phyloP scores from a whole-genome alignment of 2,797 vertebrate genomes.

The Cynodonichthys magdalenae region DNA sequence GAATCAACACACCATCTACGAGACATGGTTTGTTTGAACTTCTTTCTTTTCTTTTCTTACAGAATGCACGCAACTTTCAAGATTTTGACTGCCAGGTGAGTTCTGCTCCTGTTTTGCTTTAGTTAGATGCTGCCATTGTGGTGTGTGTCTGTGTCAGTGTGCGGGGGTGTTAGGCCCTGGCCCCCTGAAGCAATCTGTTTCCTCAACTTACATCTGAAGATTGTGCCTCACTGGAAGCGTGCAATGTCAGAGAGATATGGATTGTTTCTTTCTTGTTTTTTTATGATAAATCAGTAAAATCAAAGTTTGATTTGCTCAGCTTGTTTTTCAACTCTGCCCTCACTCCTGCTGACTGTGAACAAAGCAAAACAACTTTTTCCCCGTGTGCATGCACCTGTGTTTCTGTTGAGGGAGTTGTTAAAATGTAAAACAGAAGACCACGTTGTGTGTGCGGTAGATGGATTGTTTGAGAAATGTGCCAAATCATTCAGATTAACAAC shows the following conservation, averaged over 20 bases:
- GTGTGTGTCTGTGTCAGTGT: neutral
- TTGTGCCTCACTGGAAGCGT: neutral
- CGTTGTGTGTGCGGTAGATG: too few species aligned
- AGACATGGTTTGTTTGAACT: slow-evolving; percentile 6
- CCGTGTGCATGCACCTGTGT: too few species aligned
- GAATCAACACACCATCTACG: neutral
- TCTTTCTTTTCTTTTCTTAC: slow-evolving; percentile 62
- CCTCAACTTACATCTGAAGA: slow-evolving; percentile 21
- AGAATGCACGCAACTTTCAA: slow-evolving; percentile 95
- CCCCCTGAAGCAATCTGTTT: slow-evolving; percentile 15
- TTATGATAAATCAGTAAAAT: neutral
- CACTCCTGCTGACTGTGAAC: neutral
- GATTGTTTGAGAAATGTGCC: neutral
- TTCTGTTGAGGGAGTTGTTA: neutral
- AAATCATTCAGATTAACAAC: neutral
- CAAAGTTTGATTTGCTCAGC: neutral
- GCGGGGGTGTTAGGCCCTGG: neutral
- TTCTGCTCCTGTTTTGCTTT: slow-evolving; percentile 12
- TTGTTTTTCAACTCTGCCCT: slow-evolving; percentile 7
- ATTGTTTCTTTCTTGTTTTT: neutral
- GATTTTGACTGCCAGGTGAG: slow-evolving; percentile 98
- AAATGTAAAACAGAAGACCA: neutral
- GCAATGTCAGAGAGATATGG: neutral
- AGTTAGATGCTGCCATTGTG: slow-evolving; percentile 1
- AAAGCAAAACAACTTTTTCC: neutral